Evolutionary conservation across 1,140 invertebrate species (phyloP), one percentile per base, ranked within the genome.

Genomic region (Dendrolimus kikuchii): DNA sequence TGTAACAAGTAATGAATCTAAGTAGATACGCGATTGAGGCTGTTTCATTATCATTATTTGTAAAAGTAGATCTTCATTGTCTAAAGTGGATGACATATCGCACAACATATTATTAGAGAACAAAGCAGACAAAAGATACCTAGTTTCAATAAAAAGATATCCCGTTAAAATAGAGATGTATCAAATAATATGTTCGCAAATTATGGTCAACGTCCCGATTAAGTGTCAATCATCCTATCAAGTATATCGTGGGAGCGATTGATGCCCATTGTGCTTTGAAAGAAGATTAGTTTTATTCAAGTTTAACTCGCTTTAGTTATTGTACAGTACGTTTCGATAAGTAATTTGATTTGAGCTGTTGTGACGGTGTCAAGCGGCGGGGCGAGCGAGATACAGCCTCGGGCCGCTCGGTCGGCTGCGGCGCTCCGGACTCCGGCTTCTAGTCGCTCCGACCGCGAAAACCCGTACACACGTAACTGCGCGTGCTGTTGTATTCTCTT

Each of bases 331-430:
- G 60, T 63, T 76, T 74, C 66, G 74, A 74, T 77, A 81, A 81
- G 71, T 77, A 75, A 83, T 84, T 74, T 70, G 75, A 81, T 81
- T 79, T 64, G 59, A 63, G 68, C 57, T 60, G 66, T 68, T 72
- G 61, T 66, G 62, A 60, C 60, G 67, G 49, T 64, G 62, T 51
- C 56, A 65, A 38, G 60, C 58, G 61, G 73, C 60, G 65, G 65
- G 64, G 57, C 62, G 51, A 46, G 55, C 46, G 23, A 23, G 23
- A 23, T 23, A 23, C 57, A 48, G 60, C 52, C 57, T 56, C 52
- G 39, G 57, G 6, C 41, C 7, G 40, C 48, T 51, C 46, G 51
- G 40, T 45, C 59, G 49, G 51, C 57, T 48, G 51, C 54, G 50
- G 53, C 59, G 41, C 43, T 46, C 38, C 37, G 50, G 43, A 44